Conservation (phyloP, 2,113 vertebrate genomes). For the Leucopternis melanops region DNA sequence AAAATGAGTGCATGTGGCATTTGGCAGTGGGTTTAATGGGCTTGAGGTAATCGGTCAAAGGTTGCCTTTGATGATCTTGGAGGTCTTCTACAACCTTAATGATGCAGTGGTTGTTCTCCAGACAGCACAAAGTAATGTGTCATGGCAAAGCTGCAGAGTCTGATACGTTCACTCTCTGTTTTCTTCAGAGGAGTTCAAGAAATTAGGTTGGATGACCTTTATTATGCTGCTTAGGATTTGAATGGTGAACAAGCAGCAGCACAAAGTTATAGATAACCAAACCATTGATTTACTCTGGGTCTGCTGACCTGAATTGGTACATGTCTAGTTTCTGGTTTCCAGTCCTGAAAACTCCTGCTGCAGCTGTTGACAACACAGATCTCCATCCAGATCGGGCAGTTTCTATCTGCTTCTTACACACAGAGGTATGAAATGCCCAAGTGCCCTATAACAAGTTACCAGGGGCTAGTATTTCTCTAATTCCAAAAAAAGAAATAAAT, state of each 20-base stretch:
- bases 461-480: background rate
- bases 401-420: background rate
- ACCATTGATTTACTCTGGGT: background rate
- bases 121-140: rapidly evolving
- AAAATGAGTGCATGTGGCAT: too few species aligned
- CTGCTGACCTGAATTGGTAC: background rate
- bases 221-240: background rate
- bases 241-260: background rate
- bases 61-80: too few species aligned
- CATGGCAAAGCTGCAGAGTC: background rate
- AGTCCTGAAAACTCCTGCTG: background rate
- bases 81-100: too few species aligned
- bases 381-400: background rate
- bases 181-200: background rate
- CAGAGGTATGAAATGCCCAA: background rate
- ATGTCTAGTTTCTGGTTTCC: background rate
- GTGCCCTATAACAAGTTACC: too few species aligned
- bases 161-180: background rate
- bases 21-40: too few species aligned
- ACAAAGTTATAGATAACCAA: background rate
- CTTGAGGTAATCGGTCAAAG: too few species aligned
- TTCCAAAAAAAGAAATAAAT: background rate
- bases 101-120: too few species aligned
- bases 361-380: too few species aligned
- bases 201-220: background rate